Evolutionary conservation across 2,797 vertebrate species (phyloP), one percentile per base, ranked within the genome.

Genomic region (Sebastes reedi): DNA sequence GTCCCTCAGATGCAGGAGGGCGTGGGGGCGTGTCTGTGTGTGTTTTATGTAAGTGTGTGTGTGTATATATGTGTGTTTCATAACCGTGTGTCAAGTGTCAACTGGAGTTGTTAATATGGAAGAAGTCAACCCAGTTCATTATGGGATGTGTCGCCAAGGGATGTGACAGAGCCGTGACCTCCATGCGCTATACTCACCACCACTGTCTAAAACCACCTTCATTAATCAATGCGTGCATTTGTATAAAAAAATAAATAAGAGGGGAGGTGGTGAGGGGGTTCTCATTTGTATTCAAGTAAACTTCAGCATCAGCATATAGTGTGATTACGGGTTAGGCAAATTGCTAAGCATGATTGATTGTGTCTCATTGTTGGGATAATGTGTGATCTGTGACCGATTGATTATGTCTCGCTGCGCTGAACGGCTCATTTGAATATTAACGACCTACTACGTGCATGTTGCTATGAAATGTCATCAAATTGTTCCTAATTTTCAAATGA

Each of bases 241-340:
- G 70, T 69, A n/a, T 16, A 4, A 50, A 76, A 22, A 22, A 42
- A 2, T 1, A 20, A 24, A 8, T 11, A 42, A 68, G 65, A 10
- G 30, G 0, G n/a, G 8, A 6, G 42, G 30, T 61, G 54, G 6
- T 55, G 27, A 6, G 79, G 59, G 79, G 59, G 10, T 4, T n/a
- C 83, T 87, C 86, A 94, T 92, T 90, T 88, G 86, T 89, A 93
- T 94, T 95, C 89, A 87, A 87, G 81, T 87, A 89, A 93, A 92
- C 86, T 87, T 89, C 16, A 64, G 84, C 89, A 81, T 94, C 87
- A 88, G 83, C 91, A 91, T 93, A 88, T 88, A 88, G 74, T 83
- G 79, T 92, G 92, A 92, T 92, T 92, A 89, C 65, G 20, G 87
- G 75, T 85, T 82, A 81, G 89, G 76, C 75, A 85, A 88, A 89